Percentiles rank a stretch among this genome's conserved stretches.
These are phyloP conservation scores for Cydia pomonella DNA, from an alignment of 1,140 invertebrate species.

Conservation along the genomic window DNA sequence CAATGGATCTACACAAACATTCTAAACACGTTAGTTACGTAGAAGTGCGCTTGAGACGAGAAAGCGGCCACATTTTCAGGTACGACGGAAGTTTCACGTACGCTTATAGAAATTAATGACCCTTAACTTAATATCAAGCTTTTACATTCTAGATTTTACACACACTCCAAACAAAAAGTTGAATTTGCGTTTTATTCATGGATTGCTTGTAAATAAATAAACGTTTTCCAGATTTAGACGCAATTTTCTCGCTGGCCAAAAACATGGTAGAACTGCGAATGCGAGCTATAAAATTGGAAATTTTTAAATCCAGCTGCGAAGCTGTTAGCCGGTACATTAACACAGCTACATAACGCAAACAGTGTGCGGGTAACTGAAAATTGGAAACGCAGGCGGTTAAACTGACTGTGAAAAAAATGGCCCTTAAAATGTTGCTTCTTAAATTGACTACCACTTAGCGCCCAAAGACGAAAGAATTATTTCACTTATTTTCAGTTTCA, in stretches of 20 bases:
- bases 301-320: slow-evolving; percentile 31
- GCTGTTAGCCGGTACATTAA: slow-evolving; percentile 39
- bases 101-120: not conserved
- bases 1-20: slow-evolving; percentile 23
- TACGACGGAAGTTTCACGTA: slow-evolving; percentile 6
- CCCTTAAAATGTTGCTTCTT: slow-evolving; percentile 49
- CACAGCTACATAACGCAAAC: slow-evolving; percentile 41
- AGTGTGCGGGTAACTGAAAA: slow-evolving; percentile 53
- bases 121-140: not conserved
- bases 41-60: slow-evolving; percentile 14
- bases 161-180: not conserved
- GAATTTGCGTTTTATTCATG: not conserved
- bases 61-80: not conserved
- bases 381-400: slow-evolving; percentile 54
- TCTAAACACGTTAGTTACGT: slow-evolving; percentile 22
- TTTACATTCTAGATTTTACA: not conserved
- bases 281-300: not conserved
- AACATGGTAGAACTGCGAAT: not conserved
- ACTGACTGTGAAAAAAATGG: slow-evolving; percentile 72
- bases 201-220: not conserved
- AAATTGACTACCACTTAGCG: slow-evolving; percentile 50
- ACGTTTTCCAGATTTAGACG: not conserved
- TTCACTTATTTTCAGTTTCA: no score
- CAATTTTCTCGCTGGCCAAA: not conserved
- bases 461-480: not conserved